Conservation (phyloP, 2,888 invertebrate genomes). For the Ametastegia equiseti region DNA sequence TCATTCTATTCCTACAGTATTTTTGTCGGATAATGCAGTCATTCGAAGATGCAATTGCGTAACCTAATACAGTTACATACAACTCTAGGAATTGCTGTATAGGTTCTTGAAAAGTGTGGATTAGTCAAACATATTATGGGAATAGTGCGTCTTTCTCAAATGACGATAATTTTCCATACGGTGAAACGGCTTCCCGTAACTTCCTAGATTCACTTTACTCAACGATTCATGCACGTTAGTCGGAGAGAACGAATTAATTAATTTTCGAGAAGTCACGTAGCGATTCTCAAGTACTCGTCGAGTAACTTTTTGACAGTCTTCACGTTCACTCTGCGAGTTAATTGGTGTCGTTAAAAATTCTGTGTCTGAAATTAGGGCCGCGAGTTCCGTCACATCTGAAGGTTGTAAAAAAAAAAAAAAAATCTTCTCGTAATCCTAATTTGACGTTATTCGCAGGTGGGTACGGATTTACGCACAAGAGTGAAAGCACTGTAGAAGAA, state of each 20-base stretch:
- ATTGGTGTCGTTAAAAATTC: conserved; percentile 15
- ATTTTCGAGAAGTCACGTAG: conserved; percentile 7
- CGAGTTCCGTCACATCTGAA: not conserved
- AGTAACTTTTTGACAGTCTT: conserved; percentile 14
- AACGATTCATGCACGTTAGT: conserved; percentile 1
- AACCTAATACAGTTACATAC: not conserved
- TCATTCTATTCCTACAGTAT: not conserved
- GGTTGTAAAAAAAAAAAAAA: not conserved
- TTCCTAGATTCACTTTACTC: not conserved
- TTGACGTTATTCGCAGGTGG: too few relatives aligned
- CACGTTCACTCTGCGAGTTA: not conserved
- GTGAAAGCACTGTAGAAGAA: not conserved
- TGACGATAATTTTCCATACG: not conserved
- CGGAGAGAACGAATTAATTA: not conserved
- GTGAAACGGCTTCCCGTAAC: not conserved
- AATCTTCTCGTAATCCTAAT: not conserved
- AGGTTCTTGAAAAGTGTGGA: not conserved
- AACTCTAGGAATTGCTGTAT: not conserved
- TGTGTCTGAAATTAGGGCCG: not conserved
- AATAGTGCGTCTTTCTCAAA: not conserved
- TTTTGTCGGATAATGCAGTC: not conserved
- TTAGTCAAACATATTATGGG: not conserved
- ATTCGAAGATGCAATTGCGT: conserved; percentile 9
- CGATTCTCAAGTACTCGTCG: conserved; percentile 8
- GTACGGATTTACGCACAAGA: not conserved